Evolutionary conservation across 1,140 invertebrate genomes (phyloP).

Genomic region (Macrostomum lignano): DNA sequence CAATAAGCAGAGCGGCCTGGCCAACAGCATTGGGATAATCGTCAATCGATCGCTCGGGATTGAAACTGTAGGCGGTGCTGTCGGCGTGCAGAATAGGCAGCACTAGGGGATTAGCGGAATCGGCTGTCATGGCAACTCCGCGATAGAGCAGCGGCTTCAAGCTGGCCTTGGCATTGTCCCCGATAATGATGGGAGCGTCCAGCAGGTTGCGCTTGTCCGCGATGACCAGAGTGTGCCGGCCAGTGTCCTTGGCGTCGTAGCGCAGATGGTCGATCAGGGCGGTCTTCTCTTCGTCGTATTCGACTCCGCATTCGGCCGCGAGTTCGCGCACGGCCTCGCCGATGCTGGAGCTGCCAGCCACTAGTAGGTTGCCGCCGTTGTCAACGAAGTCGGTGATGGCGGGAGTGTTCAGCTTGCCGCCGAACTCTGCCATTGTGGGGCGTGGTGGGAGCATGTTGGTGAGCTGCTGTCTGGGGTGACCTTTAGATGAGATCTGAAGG

Average conservation of each 20-base stretch:
- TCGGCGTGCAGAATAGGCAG: constrained; percentile 64
- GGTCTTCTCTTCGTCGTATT: constrained; percentile 79
- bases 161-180: constrained; percentile 34
- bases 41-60: constrained; percentile 46
- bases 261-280: constrained; percentile 83
- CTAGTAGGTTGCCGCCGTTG: constrained; percentile 70
- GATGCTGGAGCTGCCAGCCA: constrained; percentile 50
- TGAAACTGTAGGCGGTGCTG: constrained; percentile 72
- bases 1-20: constrained; percentile 61
- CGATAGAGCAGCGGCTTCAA: constrained; percentile 59
- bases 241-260: constrained; percentile 41
- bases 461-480: no score
- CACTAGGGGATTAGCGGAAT: constrained; percentile 67
- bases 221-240: constrained; percentile 67
- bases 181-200: constrained; percentile 56
- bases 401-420: constrained; percentile 59
- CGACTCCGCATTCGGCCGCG: constrained; percentile 83
- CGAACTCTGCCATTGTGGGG: constrained; percentile 45
- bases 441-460: no score
- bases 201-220: constrained; percentile 57
- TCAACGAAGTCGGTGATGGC: constrained; percentile 81
- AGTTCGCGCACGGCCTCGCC: constrained; percentile 72
- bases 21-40: constrained; percentile 79
- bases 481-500: no score
- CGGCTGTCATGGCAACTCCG: constrained; percentile 40